Evolutionary conservation across 2,888 invertebrate species (phyloP).

Genomic region (Argynnis bischoffii): DNA sequence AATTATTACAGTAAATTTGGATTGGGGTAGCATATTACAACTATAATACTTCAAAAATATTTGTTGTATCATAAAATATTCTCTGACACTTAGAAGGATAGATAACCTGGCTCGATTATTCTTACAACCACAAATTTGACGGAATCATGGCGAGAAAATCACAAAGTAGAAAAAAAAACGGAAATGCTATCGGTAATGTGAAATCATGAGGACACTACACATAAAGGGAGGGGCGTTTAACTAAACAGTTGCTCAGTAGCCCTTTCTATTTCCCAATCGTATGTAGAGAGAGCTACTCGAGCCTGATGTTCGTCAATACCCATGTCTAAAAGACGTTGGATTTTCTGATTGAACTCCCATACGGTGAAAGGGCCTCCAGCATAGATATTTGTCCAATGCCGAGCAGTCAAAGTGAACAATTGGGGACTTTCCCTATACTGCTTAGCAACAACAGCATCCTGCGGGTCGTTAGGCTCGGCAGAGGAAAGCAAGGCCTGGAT

Average conservation of each 20-base stretch:
- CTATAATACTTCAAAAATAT: slow-evolving; percentile 7
- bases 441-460: slow-evolving; percentile 98
- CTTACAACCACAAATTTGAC: slow-evolving; percentile 1
- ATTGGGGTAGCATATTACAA: not conserved
- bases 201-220: slow-evolving; percentile 19
- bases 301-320: slow-evolving; percentile 95
- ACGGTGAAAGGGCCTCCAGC: slow-evolving; percentile 87
- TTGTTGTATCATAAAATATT: not conserved
- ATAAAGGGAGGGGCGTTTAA: slow-evolving; percentile 45
- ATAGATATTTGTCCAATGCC: slow-evolving; percentile 97
- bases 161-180: slow-evolving; percentile 1
- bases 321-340: slow-evolving; percentile 95
- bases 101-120: not conserved
- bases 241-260: slow-evolving; percentile 89
- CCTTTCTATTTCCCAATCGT: slow-evolving; percentile 95
- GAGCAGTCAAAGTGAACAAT: slow-evolving; percentile 94
- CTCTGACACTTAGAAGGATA: not conserved
- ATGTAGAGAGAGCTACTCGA: slow-evolving; percentile 93
- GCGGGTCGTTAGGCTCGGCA: slow-evolving; percentile 95
- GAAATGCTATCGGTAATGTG: slow-evolving; percentile 7
- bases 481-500: slow-evolving; percentile 97
- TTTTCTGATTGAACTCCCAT: slow-evolving; percentile 92
- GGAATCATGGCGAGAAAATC: not conserved
- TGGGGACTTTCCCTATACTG: slow-evolving; percentile 95
- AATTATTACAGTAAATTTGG: too few species aligned